These are phyloP conservation scores for Ornithorhynchus anatinus DNA, from an alignment of 2,113 vertebrate species.

Conservation along the genomic window DNA sequence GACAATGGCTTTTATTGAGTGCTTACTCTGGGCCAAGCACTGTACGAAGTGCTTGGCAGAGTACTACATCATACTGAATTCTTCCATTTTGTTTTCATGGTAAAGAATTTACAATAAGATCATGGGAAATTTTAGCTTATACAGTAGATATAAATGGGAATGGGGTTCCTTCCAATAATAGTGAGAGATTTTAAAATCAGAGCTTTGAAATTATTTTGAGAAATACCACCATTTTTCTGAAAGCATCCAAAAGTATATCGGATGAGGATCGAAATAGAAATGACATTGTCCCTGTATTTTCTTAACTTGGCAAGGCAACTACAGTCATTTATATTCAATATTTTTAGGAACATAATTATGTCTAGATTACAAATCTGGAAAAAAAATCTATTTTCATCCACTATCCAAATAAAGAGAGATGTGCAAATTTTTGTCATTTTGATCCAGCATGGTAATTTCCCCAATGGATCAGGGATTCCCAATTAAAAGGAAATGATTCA, in stretches of 20 bases:
- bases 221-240: slow-evolving; percentile 24
- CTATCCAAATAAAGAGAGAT: slow-evolving; percentile 29
- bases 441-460: slow-evolving; percentile 45
- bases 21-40: too few species aligned
- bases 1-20: too few species aligned
- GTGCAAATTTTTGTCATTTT: slow-evolving; percentile 56
- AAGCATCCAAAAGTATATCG: slow-evolving; percentile 48
- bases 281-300: slow-evolving; percentile 49
- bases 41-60: too few species aligned
- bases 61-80: slow-evolving; percentile 50
- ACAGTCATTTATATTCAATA: slow-evolving; percentile 42
- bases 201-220: slow-evolving; percentile 36
- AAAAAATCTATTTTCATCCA: slow-evolving; percentile 51
- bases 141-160: slow-evolving; percentile 49
- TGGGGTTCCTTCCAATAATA: slow-evolving; percentile 60
- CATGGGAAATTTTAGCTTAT: slow-evolving; percentile 56
- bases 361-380: slow-evolving; percentile 43
- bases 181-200: slow-evolving; percentile 50
- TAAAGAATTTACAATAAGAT: slow-evolving; percentile 55
- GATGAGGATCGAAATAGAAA: slow-evolving; percentile 37
- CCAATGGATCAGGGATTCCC: slow-evolving; percentile 64
- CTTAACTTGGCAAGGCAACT: slow-evolving; percentile 32
- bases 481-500: slow-evolving; percentile 68
- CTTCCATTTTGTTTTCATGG: slow-evolving; percentile 42
- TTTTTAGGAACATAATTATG: slow-evolving; percentile 38